These are phyloP conservation scores for Pyrocoelia pectoralis DNA, from an alignment of 2,888 invertebrate species.

Conservation along the genomic window DNA sequence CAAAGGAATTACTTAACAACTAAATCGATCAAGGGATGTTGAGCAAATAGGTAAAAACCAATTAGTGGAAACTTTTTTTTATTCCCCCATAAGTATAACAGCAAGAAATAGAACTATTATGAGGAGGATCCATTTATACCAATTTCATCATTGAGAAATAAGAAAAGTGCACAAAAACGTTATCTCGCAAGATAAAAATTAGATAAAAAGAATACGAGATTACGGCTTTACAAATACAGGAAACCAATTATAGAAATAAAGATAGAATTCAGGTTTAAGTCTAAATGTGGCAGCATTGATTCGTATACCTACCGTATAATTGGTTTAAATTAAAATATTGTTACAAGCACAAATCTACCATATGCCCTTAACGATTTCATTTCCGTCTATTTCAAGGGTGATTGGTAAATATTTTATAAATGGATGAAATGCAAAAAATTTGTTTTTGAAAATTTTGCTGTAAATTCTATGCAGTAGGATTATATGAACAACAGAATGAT, in stretches of 20 bases:
- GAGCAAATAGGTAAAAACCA: too few species aligned
- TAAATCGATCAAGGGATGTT: too few species aligned
- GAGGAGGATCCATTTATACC: conserved; percentile 24
- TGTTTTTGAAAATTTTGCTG: too few species aligned
- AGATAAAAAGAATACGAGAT: conserved; percentile 48
- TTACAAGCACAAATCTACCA: background rate
- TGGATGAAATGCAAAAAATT: too few species aligned
- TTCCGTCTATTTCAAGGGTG: background rate
- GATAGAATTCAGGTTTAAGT: conserved; percentile 35
- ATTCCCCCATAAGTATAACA: too few species aligned
- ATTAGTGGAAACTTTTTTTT: too few species aligned
- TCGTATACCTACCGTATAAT: background rate
- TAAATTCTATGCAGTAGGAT: too few species aligned
- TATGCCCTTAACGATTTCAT: conserved; percentile 5
- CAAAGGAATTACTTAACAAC: too few species aligned
- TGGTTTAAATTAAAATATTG: background rate
- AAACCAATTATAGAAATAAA: conserved; percentile 53
- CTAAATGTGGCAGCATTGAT: background rate
- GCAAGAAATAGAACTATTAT: background rate
- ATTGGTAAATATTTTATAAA: too few species aligned
- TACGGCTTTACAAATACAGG: conserved; percentile 51
- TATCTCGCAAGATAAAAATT: conserved; percentile 45
- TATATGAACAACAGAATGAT: too few species aligned
- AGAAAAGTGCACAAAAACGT: conserved; percentile 38
- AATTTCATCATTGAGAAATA: conserved; percentile 37